Evolutionary conservation across 2,113 vertebrate genomes (phyloP), one percentile per base, ranked within the genome.

Genomic region (Bostrychus sinensis): DNA sequence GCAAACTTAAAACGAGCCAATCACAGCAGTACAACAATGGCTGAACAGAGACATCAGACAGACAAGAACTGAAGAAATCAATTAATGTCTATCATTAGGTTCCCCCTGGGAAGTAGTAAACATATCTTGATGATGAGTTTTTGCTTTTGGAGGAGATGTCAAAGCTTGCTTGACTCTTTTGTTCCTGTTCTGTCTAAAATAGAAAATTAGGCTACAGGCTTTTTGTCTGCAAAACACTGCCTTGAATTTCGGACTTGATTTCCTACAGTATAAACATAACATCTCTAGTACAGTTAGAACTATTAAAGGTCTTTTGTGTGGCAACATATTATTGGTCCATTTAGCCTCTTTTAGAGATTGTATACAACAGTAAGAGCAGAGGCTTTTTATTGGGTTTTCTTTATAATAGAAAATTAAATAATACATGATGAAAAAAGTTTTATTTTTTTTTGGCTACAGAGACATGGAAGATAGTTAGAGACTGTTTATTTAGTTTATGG

Each of bases 31-130:
- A 81, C 81, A 72, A 50, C 19, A 43, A 56, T 48, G 72, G 5
- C 38, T 70, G 80, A 48, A 72, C 60, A 55, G 34, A 56, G 43
- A 69, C 77, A 71, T 68, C 63, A 72, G 57, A 75, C 25, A n/a
- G 22, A 13, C 6, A 16, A 37, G 11, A 26, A 53, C 53, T 72
- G 58, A 28, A 19, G 32, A 64, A 73, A 74, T 76, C 67, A 66
- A 77, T 77, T 67, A 65, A 57, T 62, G 26, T 13, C 51, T 61
- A 23, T 72, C 22, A 63, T 41, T 56, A 45, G 39, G 60, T 39
- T 43, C 48, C 13, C n/a, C 50, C 17, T 28, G 28, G 11, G 53
- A 16, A 17, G 56, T 42, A 45, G 61, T 66, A 66, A 59, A 50
- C 36, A 43, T 22, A n/a, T 54, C 45, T 57, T 72, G n/a, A 73